These are phyloP conservation scores for Pseudocheirus occidentalis DNA, from an alignment of 2,797 vertebrate species.

Conservation along the genomic window DNA sequence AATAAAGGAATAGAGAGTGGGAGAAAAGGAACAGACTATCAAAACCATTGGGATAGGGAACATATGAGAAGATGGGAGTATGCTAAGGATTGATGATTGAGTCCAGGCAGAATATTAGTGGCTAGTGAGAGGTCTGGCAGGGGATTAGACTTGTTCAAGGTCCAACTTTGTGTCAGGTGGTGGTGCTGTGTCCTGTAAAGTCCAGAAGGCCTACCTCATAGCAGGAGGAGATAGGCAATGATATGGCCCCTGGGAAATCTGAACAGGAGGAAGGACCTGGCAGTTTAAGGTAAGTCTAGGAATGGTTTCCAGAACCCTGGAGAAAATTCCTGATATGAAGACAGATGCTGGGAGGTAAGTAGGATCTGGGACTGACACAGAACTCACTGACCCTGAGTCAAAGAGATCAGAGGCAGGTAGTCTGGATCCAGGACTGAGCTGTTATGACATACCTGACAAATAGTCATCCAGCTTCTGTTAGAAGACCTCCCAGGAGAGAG, in stretches of 20 bases:
- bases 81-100: neutral
- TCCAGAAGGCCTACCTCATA: neutral
- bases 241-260: neutral
- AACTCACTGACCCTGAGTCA: neutral
- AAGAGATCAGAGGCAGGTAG: neutral
- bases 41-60: neutral
- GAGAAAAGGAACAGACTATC: neutral
- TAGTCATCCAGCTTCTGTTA: neutral
- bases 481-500: neutral
- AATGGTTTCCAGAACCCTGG: neutral
- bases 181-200: neutral
- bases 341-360: neutral
- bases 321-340: neutral
- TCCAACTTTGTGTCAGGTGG: neutral
- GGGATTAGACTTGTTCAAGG: neutral
- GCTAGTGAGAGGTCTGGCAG: neutral
- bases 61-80: neutral
- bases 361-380: neutral
- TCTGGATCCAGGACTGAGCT: neutral
- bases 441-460: neutral
- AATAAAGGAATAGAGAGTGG: neutral
- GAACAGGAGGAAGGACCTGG: neutral
- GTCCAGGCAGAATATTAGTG: neutral
- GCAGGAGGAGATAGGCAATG: neutral
- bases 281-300: neutral